Evolutionary conservation across 2,888 invertebrate genomes (phyloP).

Genomic region (Malthinus seriepunctatus): DNA sequence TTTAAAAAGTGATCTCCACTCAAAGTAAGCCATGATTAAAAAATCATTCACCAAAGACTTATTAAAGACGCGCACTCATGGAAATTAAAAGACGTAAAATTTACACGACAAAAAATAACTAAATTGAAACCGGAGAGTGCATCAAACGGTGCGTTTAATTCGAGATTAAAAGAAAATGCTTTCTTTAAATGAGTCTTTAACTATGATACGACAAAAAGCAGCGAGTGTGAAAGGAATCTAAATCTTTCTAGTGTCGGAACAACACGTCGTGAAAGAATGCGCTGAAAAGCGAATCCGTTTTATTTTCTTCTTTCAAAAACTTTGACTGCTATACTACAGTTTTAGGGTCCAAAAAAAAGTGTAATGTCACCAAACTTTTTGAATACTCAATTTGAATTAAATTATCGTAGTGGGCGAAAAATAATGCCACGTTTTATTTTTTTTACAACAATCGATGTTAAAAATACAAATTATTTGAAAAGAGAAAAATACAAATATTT

Average conservation of each 20-base stretch:
- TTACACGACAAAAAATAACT: too few species aligned
- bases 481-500: neutral
- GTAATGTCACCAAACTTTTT: constrained; percentile 41
- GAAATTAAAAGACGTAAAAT: too few species aligned
- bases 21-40: too few species aligned
- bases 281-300: constrained; percentile 47
- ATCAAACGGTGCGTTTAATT: too few species aligned
- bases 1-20: too few species aligned
- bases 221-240: constrained; percentile 4
- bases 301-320: constrained; percentile 45
- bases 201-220: neutral
- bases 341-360: constrained; percentile 38
- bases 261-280: constrained; percentile 43
- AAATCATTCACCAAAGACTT: too few species aligned
- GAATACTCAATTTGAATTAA: constrained; percentile 50
- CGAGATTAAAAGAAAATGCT: too few species aligned
- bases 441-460: too few species aligned
- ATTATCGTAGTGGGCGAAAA: constrained; percentile 44
- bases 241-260: constrained; percentile 32
- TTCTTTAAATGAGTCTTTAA: neutral
- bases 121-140: too few species aligned
- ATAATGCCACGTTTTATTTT: constrained; percentile 8
- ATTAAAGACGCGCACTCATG: too few species aligned
- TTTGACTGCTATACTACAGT: constrained; percentile 38
- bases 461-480: neutral